Evolutionary conservation across 2,888 invertebrate species (phyloP).

Genomic region (Heliothis peltigera): DNA sequence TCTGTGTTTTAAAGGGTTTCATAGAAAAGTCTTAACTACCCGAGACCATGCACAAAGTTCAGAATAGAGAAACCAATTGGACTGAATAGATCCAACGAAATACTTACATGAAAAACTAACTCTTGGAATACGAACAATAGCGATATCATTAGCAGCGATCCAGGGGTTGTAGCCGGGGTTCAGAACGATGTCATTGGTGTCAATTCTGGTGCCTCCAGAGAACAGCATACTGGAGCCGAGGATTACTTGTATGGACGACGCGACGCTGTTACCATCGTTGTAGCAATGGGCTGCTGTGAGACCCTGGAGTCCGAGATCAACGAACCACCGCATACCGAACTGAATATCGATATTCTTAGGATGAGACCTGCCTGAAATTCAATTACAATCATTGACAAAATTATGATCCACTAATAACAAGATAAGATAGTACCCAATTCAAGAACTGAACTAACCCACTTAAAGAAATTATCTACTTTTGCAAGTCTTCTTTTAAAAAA

Average conservation of each 20-base stretch:
- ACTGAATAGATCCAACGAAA: too few relatives aligned
- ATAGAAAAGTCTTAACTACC: too few relatives aligned
- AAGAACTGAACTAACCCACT: too few relatives aligned
- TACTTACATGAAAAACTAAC: slow-evolving; percentile 66
- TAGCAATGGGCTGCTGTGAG: slow-evolving; percentile 73
- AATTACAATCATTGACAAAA: neutral
- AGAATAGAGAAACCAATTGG: too few relatives aligned
- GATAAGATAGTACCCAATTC: too few relatives aligned
- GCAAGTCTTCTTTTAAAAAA: too few relatives aligned
- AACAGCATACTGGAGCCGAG: slow-evolving; percentile 71
- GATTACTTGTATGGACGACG: slow-evolving; percentile 64
- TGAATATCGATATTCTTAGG: slow-evolving; percentile 57
- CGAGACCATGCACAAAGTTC: too few relatives aligned
- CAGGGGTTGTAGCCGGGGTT: slow-evolving; percentile 68
- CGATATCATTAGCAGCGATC: slow-evolving; percentile 70
- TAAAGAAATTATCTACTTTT: too few relatives aligned
- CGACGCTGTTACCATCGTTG: slow-evolving; percentile 65
- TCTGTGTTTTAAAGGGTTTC: too few relatives aligned
- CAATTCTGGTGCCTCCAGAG: slow-evolving; percentile 69
- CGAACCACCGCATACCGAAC: slow-evolving; percentile 70
- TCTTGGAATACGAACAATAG: slow-evolving; percentile 61
- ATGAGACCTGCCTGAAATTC: slow-evolving; percentile 69
- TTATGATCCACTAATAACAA: too few relatives aligned
- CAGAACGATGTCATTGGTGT: slow-evolving; percentile 55
- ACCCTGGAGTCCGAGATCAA: slow-evolving; percentile 65